Base-by-base conservation (phyloP, 2,113 vertebrate genomes). In the Heterocephalus glaber region DNA sequence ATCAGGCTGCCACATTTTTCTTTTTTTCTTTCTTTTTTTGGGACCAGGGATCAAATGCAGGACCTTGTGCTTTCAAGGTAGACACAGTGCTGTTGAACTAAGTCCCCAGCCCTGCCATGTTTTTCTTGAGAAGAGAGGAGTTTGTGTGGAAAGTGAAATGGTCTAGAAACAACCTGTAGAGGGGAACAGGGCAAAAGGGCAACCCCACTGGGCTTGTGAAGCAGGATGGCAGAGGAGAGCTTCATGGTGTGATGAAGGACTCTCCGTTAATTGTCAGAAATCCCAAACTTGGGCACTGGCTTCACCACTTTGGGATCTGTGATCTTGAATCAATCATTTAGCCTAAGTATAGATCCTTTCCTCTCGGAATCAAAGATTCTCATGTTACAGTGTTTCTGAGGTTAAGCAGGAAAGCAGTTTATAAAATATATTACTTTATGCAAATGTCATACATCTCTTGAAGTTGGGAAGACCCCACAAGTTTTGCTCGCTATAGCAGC, bases 371-470 rank as follows among this genome's bases (percentile, higher is more conserved):
- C 49, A 85, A 49, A 96, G 41, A 44, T 26, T 70, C 3, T 17
- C 22, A 66, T 79, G 54, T 85, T 65, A 82, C 76, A 95, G 82
- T 13, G 41, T 82, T 90, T n/a, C 65, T 95, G 72, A 79, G 49
- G 35, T 79, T 82, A 80, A 52, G 61, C 66, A 68, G 86, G 79
- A 86, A 92, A 49, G n/a, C 11, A 22, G 44, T 22, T 89, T 86
- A 30, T 86, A 89, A 92, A 68, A 86, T 65, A 10, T 87, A 63
- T 65, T 65, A 65, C 72, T 82, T 47, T 24, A 66, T 77, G 26
- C 61, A 76, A 90, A 93, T 70, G 35, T 38, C 33, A 17, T 20
- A 0, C n/a, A 13, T 22, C 3, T 77, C 41, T 95, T 77, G 4
- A 54, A 80, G 35, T 33, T 80, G 76, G 35, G 58, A 87, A 33